Evolutionary conservation across 2,888 invertebrate genomes (phyloP).

Genomic region (Latrodectus elegans): DNA sequence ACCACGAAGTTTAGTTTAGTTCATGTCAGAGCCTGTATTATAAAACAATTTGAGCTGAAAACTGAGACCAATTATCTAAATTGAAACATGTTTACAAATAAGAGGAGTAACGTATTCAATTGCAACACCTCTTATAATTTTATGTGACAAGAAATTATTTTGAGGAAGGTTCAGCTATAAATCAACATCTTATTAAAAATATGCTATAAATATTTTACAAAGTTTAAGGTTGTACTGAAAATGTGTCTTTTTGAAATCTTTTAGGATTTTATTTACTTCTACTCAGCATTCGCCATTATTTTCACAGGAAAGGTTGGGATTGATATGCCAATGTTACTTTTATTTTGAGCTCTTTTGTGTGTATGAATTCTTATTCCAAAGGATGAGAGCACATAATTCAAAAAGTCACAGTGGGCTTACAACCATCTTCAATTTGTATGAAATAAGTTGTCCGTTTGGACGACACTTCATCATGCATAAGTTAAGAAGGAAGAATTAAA

Average conservation of each 20-base stretch:
- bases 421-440: slow-evolving; percentile 59
- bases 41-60: slow-evolving; percentile 68
- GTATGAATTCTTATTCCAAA: slow-evolving; percentile 57
- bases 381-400: slow-evolving; percentile 53
- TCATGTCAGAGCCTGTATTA: slow-evolving; percentile 65
- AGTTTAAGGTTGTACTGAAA: slow-evolving; percentile 69
- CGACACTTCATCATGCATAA: slow-evolving; percentile 62
- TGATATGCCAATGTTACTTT: slow-evolving; percentile 54
- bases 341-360: slow-evolving; percentile 50
- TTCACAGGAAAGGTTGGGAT: slow-evolving; percentile 47
- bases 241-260: slow-evolving; percentile 61
- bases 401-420: slow-evolving; percentile 58
- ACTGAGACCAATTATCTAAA: slow-evolving; percentile 65
- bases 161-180: slow-evolving; percentile 68
- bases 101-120: slow-evolving; percentile 63
- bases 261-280: slow-evolving; percentile 46
- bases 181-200: slow-evolving; percentile 70
- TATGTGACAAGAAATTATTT: slow-evolving; percentile 58
- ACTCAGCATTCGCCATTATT: slow-evolving; percentile 36
- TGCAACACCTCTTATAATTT: slow-evolving; percentile 59
- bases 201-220: slow-evolving; percentile 71
- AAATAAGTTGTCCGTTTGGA: slow-evolving; percentile 65
- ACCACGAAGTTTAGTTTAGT: neutral
- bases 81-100: slow-evolving; percentile 59
- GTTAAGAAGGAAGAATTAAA: slow-evolving; percentile 45